Conservation (phyloP, 2,888 invertebrate species). For the Notodonta ziczac region DNA sequence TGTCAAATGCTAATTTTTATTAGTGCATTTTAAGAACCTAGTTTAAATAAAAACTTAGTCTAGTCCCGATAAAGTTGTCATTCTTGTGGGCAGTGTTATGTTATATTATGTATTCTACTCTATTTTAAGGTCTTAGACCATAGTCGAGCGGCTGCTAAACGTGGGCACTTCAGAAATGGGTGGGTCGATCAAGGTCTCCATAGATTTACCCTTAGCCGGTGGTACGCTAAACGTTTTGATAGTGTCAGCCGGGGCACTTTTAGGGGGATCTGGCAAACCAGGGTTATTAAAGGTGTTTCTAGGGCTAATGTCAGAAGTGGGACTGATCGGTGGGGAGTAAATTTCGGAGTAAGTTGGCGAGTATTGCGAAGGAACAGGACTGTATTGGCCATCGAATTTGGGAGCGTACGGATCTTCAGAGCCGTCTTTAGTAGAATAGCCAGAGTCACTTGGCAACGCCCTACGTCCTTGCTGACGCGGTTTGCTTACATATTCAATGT, state of each 20-base stretch:
- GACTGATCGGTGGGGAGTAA: conserved; percentile 78
- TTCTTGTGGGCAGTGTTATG: conserved; percentile 53
- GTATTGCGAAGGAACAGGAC: conserved; percentile 75
- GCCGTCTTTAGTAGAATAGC: conserved; percentile 74
- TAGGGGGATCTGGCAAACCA: conserved; percentile 71
- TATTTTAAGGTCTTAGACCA: conserved; percentile 59
- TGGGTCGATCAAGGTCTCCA: conserved; percentile 77
- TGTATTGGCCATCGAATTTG: conserved; percentile 71
- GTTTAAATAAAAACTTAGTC: conserved; percentile 14
- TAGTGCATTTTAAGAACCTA: conserved; percentile 35
- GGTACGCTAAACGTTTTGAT: conserved; percentile 77
- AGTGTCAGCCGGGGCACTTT: conserved; percentile 71
- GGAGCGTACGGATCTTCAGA: conserved; percentile 75
- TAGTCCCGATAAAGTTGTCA: conserved; percentile 45
- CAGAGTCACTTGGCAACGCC: conserved; percentile 80
- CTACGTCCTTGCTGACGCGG: conserved; percentile 86
- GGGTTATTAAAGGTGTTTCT: conserved; percentile 69
- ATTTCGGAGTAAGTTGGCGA: conserved; percentile 81
- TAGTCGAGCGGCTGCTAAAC: conserved; percentile 76
- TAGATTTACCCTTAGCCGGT: conserved; percentile 70
- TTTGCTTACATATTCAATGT: conserved; percentile 85
- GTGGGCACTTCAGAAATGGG: conserved; percentile 66
- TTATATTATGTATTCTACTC: neutral
- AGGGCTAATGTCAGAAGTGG: conserved; percentile 73
- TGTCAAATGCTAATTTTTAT: conserved; percentile 46